These are phyloP conservation scores for Calephelis perditalis DNA, from an alignment of 2,888 invertebrate genomes.

Conservation along the genomic window DNA sequence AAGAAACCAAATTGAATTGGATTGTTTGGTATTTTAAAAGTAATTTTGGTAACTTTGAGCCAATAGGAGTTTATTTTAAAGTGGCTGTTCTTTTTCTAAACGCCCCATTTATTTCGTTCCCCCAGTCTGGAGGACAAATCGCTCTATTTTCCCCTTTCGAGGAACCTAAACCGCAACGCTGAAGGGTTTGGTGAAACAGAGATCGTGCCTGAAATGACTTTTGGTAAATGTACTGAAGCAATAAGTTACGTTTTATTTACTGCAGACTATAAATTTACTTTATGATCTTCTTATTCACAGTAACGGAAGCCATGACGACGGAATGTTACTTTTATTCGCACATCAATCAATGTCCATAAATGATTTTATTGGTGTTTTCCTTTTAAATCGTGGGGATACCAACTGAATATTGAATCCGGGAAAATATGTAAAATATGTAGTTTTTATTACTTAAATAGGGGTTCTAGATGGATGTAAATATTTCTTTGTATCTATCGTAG, in stretches of 20 bases:
- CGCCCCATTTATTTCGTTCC: neutral
- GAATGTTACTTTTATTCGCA: slow-evolving; percentile 52
- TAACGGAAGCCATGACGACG: slow-evolving; percentile 41
- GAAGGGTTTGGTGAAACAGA: slow-evolving; percentile 1
- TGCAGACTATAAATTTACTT: slow-evolving; percentile 65
- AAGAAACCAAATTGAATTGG: too few relatives aligned
- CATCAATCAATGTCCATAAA: slow-evolving; percentile 51
- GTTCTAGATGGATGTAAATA: too few relatives aligned
- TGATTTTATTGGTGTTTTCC: slow-evolving; percentile 52
- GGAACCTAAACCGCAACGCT: slow-evolving; percentile 1
- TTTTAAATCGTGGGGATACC: neutral
- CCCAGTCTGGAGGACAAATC: neutral
- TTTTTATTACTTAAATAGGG: too few relatives aligned
- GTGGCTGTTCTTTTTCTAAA: neutral
- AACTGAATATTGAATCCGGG: too few relatives aligned
- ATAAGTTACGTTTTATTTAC: slow-evolving; percentile 70
- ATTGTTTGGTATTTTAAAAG: too few relatives aligned
- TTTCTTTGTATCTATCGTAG: too few relatives aligned
- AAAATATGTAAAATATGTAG: too few relatives aligned
- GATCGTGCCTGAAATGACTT: neutral
- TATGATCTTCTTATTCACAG: slow-evolving; percentile 67
- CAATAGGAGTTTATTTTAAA: too few relatives aligned
- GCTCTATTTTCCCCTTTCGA: slow-evolving; percentile 4
- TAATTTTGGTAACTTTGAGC: too few relatives aligned
- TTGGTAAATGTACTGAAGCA: slow-evolving; percentile 46